Percentiles rank a stretch among this genome's conserved stretches.
These are phyloP conservation scores for Rhegmatorhina hoffmannsi DNA, from an alignment of 2,113 vertebrate genomes.

Conservation along the genomic window DNA sequence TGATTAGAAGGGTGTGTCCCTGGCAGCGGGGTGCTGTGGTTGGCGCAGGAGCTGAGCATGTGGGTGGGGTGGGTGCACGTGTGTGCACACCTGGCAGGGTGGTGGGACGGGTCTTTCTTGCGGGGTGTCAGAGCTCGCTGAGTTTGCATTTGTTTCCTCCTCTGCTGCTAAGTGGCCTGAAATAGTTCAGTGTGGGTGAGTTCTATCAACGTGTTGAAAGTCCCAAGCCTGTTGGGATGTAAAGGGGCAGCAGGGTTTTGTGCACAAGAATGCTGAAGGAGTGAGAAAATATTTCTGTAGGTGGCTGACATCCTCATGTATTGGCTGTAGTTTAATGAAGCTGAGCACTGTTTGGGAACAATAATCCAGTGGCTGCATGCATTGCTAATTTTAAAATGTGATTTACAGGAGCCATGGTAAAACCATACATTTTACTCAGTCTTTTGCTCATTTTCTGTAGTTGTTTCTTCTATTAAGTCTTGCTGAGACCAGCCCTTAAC, in stretches of 20 bases:
- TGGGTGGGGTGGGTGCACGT: rapidly evolving
- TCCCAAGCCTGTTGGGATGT: background rate
- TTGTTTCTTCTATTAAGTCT: background rate
- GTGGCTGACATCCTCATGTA: background rate
- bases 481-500: background rate
- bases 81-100: background rate
- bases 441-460: background rate
- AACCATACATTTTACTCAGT: background rate
- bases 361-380: background rate
- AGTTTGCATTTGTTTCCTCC: rapidly evolving
- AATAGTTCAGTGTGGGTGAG: background rate
- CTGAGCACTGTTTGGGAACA: background rate
- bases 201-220: background rate
- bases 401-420: background rate
- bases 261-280: conserved; percentile 34
- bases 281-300: conserved; percentile 36
- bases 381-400: background rate
- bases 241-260: background rate
- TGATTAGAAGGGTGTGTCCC: background rate
- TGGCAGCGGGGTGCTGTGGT: background rate
- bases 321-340: background rate
- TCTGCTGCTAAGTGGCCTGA: background rate
- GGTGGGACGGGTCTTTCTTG: background rate
- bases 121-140: rapidly evolving
- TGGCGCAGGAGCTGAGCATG: background rate